A percentile compares a stretch with the other conserved stretches of the same genome.
phyloP scores from a whole-genome alignment of 2,888 invertebrate species.

The Acanthacorydalis orientalis region DNA sequence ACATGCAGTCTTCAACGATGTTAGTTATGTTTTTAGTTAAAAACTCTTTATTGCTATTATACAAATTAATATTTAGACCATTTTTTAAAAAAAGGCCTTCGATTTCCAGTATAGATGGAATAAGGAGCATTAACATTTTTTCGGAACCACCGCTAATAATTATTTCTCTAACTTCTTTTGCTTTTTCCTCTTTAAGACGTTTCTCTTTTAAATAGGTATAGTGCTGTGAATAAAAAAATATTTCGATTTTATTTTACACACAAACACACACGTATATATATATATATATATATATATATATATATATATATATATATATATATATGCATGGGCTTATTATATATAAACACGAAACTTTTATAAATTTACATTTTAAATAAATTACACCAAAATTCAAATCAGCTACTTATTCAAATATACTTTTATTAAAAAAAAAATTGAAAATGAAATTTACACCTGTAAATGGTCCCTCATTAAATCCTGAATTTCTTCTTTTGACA shows the following conservation, averaged over 20 bases:
- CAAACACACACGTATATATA: not conserved
- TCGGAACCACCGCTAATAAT: conserved; percentile 17
- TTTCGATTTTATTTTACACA: conserved; percentile 6
- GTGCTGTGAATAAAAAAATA: conserved; percentile 10
- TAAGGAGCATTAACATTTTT: conserved; percentile 14
- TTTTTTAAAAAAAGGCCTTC: conserved; percentile 12
- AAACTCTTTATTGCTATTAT: conserved; percentile 10
- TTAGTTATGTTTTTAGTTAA: no score
- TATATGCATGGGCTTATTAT: no score
- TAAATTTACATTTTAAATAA: no score
- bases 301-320: no score
- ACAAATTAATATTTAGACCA: conserved; percentile 17
- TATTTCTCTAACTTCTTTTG: conserved; percentile 7
- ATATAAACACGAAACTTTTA: no score
- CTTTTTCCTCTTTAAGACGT: conserved; percentile 7
- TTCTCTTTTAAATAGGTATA: conserved; percentile 10
- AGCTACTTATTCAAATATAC: no score
- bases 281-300: not conserved
- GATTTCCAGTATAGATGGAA: conserved; percentile 17
- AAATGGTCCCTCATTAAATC: conserved; percentile 16
- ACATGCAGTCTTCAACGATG: no score
- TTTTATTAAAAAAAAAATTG: no score
- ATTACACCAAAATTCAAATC: no score
- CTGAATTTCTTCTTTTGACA: conserved; percentile 18
- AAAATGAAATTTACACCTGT: conserved; percentile 11